Conservation (phyloP, 2,797 vertebrate species). For the Heterohyrax brucei region DNA sequence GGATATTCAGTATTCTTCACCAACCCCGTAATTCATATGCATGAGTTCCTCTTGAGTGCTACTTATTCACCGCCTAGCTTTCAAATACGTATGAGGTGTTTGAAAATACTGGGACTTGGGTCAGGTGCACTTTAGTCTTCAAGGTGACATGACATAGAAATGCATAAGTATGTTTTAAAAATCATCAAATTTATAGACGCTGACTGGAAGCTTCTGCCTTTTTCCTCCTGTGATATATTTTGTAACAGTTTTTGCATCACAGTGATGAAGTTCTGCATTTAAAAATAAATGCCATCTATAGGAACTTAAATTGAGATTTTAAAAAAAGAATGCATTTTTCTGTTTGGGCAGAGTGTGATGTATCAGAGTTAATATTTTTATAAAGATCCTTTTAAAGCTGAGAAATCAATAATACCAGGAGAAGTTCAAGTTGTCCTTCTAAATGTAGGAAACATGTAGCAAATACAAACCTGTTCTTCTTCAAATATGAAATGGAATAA, state of each 20-base stretch:
- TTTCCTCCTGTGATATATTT: background rate
- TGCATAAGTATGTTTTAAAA: background rate
- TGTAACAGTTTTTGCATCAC: background rate
- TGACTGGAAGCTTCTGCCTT: background rate
- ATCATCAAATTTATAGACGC: accelerated
- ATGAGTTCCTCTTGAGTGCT: no score
- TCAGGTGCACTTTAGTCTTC: no score
- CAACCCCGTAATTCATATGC: no score
- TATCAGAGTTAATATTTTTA: background rate
- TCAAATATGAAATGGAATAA: background rate
- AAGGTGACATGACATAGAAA: background rate
- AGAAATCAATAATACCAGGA: background rate
- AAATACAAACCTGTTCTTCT: background rate
- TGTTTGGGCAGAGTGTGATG: background rate
- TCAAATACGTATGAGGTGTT: no score
- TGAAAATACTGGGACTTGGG: no score
- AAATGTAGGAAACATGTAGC: background rate
- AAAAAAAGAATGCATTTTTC: background rate
- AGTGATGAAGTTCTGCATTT: no score
- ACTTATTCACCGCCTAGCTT: no score
- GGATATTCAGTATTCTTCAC: no score
- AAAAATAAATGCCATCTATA: accelerated
- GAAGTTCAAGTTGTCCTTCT: background rate
- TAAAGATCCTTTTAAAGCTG: background rate
- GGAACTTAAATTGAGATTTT: no score